Conservation (phyloP, 2,113 vertebrate species). For the Perca schrenkii region DNA sequence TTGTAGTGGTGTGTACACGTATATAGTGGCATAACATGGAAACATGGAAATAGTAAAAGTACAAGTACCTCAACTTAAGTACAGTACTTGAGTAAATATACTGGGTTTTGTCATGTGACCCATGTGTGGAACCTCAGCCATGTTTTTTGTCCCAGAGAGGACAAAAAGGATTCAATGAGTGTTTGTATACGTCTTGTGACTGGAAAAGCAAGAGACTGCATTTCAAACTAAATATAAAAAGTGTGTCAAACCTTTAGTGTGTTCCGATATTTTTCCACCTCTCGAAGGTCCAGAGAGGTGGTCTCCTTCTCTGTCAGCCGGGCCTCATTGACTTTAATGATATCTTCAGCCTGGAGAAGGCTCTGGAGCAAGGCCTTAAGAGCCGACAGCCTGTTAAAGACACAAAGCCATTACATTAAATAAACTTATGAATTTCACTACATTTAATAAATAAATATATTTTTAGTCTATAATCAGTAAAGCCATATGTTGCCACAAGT, state of each 20-base stretch:
- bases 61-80: not conserved
- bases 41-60: not conserved
- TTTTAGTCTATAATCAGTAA: not conserved
- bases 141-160: not conserved
- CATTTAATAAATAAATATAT: not conserved
- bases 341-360: constrained; percentile 90
- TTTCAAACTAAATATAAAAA: not conserved
- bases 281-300: constrained; percentile 89
- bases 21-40: not conserved
- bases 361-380: constrained; percentile 88
- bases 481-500: not conserved
- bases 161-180: not conserved
- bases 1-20: not conserved
- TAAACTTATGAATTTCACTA: not conserved
- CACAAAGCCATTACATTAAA: constrained; percentile 13
- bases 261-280: constrained; percentile 89
- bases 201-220: not conserved
- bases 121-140: not conserved
- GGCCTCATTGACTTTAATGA: constrained; percentile 93
- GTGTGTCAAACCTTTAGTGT: constrained; percentile 88
- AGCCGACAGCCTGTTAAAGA: constrained; percentile 85
- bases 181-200: not conserved
- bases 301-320: constrained; percentile 97
- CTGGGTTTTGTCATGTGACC: not conserved
- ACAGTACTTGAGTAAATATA: not conserved